Percentiles rank a stretch among this genome's conserved stretches.
Evolutionary conservation across 2,888 invertebrate species (phyloP).

Genomic region (Callosobruchus maculatus): DNA sequence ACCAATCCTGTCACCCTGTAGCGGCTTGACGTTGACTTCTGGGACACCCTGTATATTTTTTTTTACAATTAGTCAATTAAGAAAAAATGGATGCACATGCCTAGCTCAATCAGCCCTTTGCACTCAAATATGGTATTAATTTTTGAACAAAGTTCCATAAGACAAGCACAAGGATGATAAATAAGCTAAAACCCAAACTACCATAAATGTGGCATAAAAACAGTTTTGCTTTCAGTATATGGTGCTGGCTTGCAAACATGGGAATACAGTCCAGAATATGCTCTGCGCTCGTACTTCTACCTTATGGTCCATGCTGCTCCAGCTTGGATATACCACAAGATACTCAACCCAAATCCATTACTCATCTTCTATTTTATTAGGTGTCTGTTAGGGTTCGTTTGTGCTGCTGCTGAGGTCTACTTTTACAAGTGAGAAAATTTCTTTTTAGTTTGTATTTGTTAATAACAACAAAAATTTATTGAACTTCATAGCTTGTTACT

Average conservation of each 20-base stretch:
- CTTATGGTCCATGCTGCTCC: slow-evolving; percentile 86
- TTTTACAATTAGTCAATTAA: no score
- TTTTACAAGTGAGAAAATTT: slow-evolving; percentile 80
- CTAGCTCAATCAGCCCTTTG: no score
- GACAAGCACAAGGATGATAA: no score
- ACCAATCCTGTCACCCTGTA: no score
- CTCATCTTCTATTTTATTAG: slow-evolving; percentile 86
- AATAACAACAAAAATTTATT: background rate
- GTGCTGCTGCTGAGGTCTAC: slow-evolving; percentile 82
- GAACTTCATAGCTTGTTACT: no score
- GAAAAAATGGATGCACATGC: no score
- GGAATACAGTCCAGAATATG: slow-evolving; percentile 96
- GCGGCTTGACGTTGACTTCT: no score
- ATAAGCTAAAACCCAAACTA: no score
- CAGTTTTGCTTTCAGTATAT: slow-evolving; percentile 75
- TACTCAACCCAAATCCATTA: slow-evolving; percentile 75
- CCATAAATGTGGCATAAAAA: no score
- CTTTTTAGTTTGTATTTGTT: background rate
- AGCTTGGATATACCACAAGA: slow-evolving; percentile 72
- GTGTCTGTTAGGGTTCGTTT: slow-evolving; percentile 74
- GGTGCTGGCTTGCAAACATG: slow-evolving; percentile 96
- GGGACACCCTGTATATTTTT: no score
- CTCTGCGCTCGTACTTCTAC: slow-evolving; percentile 92
- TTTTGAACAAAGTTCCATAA: no score
- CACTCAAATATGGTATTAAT: no score